These are phyloP conservation scores for Esox lucius DNA, from an alignment of 2,797 vertebrate genomes.

Conservation along the genomic window DNA sequence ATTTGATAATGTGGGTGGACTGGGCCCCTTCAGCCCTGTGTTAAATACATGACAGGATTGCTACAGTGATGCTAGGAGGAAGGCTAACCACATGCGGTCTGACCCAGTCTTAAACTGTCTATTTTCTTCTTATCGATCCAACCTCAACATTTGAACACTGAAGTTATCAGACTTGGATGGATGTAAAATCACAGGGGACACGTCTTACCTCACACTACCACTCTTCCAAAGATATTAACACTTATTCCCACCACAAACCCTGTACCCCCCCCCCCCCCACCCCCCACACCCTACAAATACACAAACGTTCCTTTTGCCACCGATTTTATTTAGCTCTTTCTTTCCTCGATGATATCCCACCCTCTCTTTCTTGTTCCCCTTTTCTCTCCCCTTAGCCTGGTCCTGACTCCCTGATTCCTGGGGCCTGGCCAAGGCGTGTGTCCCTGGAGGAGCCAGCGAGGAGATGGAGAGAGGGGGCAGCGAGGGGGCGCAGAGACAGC, in stretches of 20 bases:
- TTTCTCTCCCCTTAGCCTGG: constrained; percentile 69
- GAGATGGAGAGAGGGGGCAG: constrained; percentile 77
- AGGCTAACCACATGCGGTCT: constrained; percentile 18
- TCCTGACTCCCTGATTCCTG: constrained; percentile 78
- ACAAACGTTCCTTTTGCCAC: constrained; percentile 49
- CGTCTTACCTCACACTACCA: background rate
- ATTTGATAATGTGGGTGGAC: constrained; percentile 15
- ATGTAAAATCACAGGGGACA: background rate
- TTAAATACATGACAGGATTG: constrained; percentile 35
- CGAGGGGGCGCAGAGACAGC: constrained; percentile 69
- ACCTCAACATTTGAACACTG: background rate
- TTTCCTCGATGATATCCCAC: constrained; percentile 64
- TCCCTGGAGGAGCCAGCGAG: constrained; percentile 76
- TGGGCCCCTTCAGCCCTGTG: constrained; percentile 32
- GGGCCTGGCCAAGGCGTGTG: constrained; percentile 75
- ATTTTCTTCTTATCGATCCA: constrained; percentile 20
- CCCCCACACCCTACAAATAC: no score
- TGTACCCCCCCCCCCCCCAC: constrained; percentile 12
- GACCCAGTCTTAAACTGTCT: constrained; percentile 5
- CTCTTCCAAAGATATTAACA: background rate
- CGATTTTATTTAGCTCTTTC: constrained; percentile 54
- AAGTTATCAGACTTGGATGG: background rate
- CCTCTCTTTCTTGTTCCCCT: constrained; percentile 62
- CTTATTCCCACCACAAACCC: constrained; percentile 6
- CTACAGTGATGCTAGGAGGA: constrained; percentile 6